Conservation (phyloP, 37 sponge, comb jelly and placozoan species). For the Aphrocallistes beatrix region DNA sequence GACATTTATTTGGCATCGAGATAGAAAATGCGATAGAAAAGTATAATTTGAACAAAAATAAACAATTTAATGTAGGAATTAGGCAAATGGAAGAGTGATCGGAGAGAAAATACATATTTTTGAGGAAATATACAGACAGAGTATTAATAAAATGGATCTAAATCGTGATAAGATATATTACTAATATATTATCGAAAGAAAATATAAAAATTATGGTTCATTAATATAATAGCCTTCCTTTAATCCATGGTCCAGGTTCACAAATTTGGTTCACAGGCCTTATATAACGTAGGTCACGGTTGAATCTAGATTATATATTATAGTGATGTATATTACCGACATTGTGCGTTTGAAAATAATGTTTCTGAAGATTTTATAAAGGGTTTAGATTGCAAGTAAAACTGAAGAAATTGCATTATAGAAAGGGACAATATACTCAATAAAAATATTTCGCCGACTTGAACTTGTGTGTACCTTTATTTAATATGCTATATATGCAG, state of each 20-base stretch:
- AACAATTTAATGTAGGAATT: background rate
- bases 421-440: too few species aligned
- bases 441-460: too few species aligned
- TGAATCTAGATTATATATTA: too few species aligned
- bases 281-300: background rate
- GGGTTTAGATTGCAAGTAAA: too few species aligned
- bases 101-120: background rate
- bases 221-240: background rate
- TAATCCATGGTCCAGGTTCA: too few species aligned
- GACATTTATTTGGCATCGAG: background rate
- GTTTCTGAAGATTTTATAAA: too few species aligned
- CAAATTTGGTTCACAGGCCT: background rate
- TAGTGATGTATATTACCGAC: too few species aligned
- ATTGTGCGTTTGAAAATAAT: too few species aligned
- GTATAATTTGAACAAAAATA: background rate
- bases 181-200: background rate
- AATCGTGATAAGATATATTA: background rate
- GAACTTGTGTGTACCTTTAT: too few species aligned
- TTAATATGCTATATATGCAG: too few species aligned
- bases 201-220: background rate
- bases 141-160: background rate
- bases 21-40: background rate
- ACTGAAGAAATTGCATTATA: too few species aligned
- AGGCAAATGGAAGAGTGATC: background rate
- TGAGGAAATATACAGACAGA: background rate